These are phyloP conservation scores for Oryzias celebensis DNA, from an alignment of 2,113 vertebrate species.

Conservation along the genomic window DNA sequence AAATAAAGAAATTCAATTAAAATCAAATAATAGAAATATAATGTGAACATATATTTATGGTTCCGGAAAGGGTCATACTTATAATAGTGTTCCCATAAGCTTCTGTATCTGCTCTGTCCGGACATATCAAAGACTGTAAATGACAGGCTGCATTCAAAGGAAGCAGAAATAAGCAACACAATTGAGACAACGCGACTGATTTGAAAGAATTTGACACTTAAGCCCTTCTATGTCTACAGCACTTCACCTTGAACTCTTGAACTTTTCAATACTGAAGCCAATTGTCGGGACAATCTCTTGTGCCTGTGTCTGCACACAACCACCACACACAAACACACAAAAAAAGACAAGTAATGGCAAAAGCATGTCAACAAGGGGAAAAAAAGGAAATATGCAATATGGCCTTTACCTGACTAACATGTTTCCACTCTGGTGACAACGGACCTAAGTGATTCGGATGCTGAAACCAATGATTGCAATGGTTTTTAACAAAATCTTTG, in stretches of 20 bases:
- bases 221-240: background rate
- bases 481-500: slow-evolving; percentile 19
- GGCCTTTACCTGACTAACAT: slow-evolving; percentile 72
- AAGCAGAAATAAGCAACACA: background rate
- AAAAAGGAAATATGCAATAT: slow-evolving; percentile 12
- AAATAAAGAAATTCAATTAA: slow-evolving; percentile 11
- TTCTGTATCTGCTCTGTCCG: slow-evolving; percentile 95
- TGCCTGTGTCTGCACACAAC: slow-evolving; percentile 81
- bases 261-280: slow-evolving; percentile 98
- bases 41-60: background rate
- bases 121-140: slow-evolving; percentile 99
- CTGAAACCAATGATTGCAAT: slow-evolving; percentile 65
- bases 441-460: slow-evolving; percentile 69
- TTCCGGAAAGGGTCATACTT: slow-evolving; percentile 79
- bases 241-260: slow-evolving; percentile 93
- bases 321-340: slow-evolving; percentile 46
- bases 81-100: slow-evolving; percentile 98
- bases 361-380: slow-evolving; percentile 52
- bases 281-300: slow-evolving; percentile 98
- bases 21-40: background rate
- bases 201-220: background rate
- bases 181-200: background rate
- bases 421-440: slow-evolving; percentile 72
- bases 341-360: slow-evolving; percentile 62
- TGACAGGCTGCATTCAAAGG: slow-evolving; percentile 81